These are phyloP conservation scores for Leptopilina drosophilae DNA, from an alignment of 2,888 invertebrate genomes.

Conservation along the genomic window DNA sequence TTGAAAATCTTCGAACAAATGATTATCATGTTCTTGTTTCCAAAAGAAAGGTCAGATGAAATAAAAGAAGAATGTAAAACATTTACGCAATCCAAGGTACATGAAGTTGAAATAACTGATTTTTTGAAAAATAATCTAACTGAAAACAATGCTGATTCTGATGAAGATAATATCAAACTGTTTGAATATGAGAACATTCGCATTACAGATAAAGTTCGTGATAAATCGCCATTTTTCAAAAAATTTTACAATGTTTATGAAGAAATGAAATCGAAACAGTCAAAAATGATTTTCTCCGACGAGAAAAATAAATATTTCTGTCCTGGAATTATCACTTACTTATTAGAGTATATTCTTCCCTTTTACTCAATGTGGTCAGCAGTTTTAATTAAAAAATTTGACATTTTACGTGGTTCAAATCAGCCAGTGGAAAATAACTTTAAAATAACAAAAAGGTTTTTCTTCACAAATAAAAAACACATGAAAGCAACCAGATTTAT, in stretches of 20 bases:
- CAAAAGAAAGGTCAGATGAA: too few relatives aligned
- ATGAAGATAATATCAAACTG: background rate
- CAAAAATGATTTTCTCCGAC: background rate
- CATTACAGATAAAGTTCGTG: background rate
- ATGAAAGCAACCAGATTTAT: background rate
- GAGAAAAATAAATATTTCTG: background rate
- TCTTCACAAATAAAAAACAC: background rate
- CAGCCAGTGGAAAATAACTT: background rate
- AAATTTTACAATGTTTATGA: background rate
- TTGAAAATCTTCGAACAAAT: too few relatives aligned
- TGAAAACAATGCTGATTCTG: background rate
- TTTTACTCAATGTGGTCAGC: background rate
- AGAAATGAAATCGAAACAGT: background rate
- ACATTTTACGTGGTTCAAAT: background rate
- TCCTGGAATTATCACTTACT: background rate
- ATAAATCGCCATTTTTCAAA: background rate
- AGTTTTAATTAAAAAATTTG: background rate
- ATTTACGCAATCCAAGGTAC: background rate
- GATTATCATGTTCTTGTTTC: too few relatives aligned
- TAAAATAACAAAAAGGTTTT: background rate
- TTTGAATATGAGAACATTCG: background rate
- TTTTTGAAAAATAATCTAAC: background rate
- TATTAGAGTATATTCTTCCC: background rate
- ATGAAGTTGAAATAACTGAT: background rate
- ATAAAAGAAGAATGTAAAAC: background rate